Percentiles rank a stretch among this genome's conserved stretches.
Conservation (phyloP, 2,113 vertebrate species). For the Struthio camelus region DNA sequence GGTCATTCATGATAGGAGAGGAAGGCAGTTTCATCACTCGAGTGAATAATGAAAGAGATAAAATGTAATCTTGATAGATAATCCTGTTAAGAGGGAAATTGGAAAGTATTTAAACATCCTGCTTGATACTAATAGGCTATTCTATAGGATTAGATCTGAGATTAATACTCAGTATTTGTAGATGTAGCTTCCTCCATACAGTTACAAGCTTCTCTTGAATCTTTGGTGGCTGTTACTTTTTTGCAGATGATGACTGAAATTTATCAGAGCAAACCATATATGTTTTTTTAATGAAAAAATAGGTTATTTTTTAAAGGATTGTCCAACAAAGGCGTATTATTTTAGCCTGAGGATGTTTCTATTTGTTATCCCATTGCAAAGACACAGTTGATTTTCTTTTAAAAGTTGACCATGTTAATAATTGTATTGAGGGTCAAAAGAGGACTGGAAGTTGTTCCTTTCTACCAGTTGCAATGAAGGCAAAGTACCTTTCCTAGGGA, state of each 20-base stretch:
- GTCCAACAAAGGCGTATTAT: background rate
- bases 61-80: constrained; percentile 51
- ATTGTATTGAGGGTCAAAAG: background rate
- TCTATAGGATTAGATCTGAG: constrained; percentile 27
- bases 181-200: background rate
- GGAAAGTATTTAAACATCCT: constrained; percentile 34
- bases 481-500: background rate
- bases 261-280: background rate
- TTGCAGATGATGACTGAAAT: background rate
- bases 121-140: constrained; percentile 1
- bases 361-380: background rate
- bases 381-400: background rate
- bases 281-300: background rate
- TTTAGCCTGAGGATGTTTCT: background rate
- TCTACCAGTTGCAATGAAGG: background rate
- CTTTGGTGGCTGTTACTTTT: background rate
- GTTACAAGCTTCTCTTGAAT: background rate
- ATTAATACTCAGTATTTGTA: constrained; percentile 18
- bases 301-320: background rate
- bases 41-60: constrained; percentile 23
- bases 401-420: background rate
- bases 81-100: constrained; percentile 41
- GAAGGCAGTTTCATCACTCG: constrained; percentile 3
- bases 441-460: background rate
- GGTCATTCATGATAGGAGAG: background rate